These are phyloP conservation scores for Acanthis flammea DNA, from an alignment of 2,797 vertebrate species.

Conservation along the genomic window DNA sequence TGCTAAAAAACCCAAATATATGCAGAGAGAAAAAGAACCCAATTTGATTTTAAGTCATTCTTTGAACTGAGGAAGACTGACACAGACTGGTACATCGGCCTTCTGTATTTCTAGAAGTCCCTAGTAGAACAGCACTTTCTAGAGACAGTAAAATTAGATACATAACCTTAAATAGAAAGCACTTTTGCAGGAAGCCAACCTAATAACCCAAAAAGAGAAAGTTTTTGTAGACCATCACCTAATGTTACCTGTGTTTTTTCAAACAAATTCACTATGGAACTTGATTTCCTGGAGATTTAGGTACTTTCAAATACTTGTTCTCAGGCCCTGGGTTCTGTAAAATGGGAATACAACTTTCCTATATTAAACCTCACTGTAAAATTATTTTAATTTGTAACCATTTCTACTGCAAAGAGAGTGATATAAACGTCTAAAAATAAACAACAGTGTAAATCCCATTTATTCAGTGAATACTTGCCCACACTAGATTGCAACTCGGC, in stretches of 20 bases:
- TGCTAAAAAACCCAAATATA: not conserved
- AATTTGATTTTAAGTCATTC: not conserved
- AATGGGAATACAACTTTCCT: not conserved
- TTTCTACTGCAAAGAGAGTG: not conserved
- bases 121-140: not conserved
- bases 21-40: not conserved
- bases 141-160: not conserved
- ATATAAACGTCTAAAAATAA: conserved; percentile 45
- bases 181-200: not conserved
- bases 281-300: not conserved
- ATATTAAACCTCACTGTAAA: not conserved
- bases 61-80: not conserved
- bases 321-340: not conserved
- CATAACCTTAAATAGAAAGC: not conserved
- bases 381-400: not conserved
- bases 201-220: not conserved
- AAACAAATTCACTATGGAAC: not conserved
- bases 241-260: not conserved
- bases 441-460: not conserved
- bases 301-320: not conserved
- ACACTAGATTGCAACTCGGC: conserved; percentile 18
- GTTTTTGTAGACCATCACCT: not conserved
- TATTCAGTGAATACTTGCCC: conserved; percentile 42
- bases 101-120: not conserved
- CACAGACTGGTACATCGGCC: not conserved